These are phyloP conservation scores for Cecropterus lyciades DNA, from an alignment of 1,140 invertebrate genomes.

Conservation along the genomic window DNA sequence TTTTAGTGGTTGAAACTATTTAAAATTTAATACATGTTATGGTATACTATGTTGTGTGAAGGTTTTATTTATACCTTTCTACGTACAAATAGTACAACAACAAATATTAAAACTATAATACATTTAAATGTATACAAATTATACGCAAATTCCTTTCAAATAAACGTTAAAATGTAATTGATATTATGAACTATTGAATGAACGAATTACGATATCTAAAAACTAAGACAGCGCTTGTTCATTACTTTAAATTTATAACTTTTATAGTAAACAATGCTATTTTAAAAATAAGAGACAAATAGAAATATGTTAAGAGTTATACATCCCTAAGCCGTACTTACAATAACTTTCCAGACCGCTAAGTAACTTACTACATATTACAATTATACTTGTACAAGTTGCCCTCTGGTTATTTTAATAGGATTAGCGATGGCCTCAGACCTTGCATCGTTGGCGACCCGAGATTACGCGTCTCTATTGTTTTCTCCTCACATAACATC, in stretches of 20 bases:
- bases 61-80: too few relatives aligned
- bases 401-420: neutral
- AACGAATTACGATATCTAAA: too few relatives aligned
- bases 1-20: neutral
- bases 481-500: neutral
- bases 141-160: too few relatives aligned
- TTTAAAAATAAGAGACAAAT: too few relatives aligned
- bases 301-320: neutral
- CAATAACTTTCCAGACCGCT: neutral
- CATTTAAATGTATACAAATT: too few relatives aligned
- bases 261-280: too few relatives aligned
- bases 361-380: neutral
- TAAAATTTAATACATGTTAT: neutral
- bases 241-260: too few relatives aligned
- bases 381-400: neutral
- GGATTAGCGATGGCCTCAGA: conserved; percentile 10
- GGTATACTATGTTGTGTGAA: neutral
- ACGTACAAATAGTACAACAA: too few relatives aligned
- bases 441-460: neutral
- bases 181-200: too few relatives aligned
- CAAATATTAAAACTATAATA: too few relatives aligned
- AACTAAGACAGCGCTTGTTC: too few relatives aligned
- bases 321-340: neutral
- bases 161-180: too few relatives aligned
- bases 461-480: neutral